A percentile compares a stretch with the other conserved stretches of the same genome.
phyloP scores from a whole-genome alignment of 2,113 vertebrate species.

The Polyodon spathula region DNA sequence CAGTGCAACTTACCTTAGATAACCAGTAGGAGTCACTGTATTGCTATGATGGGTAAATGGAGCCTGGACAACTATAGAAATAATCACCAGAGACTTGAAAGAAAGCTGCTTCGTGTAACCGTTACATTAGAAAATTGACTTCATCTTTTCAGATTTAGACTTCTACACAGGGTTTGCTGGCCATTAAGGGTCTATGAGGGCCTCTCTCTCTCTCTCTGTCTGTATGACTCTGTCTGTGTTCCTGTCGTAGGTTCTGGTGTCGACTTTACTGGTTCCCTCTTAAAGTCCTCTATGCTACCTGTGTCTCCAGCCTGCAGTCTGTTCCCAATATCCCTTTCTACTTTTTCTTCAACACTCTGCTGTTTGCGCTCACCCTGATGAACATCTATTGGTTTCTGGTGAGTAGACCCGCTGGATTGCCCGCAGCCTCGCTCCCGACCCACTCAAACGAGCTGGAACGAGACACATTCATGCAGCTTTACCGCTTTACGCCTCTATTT shows the following conservation, averaged over 20 bases:
- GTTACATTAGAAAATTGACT: too few relatives aligned
- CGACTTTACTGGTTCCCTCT: constrained; percentile 97
- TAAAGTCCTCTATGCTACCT: constrained; percentile 85
- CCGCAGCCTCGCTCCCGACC: background rate
- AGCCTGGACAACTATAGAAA: too few relatives aligned
- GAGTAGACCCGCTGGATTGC: constrained; percentile 32
- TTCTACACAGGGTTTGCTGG: too few relatives aligned
- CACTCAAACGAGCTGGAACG: too few relatives aligned
- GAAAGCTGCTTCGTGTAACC: too few relatives aligned
- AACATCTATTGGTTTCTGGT: constrained; percentile 98
- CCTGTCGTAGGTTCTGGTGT: constrained; percentile 84
- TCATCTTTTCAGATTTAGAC: too few relatives aligned
- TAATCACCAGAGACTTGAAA: too few relatives aligned
- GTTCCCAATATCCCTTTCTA: constrained; percentile 90
- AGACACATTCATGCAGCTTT: too few relatives aligned
- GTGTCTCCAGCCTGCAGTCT: constrained; percentile 69
- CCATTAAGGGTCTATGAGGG: background rate
- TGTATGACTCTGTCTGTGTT: constrained; percentile 9
- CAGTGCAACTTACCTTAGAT: too few relatives aligned
- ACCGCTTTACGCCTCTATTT: too few relatives aligned
- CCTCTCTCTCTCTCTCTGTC: background rate
- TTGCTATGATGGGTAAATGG: too few relatives aligned
- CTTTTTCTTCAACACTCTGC: constrained; percentile 92
- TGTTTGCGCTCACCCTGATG: constrained; percentile 79
- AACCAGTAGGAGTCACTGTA: too few relatives aligned